A percentile compares a stretch with the other conserved stretches of the same genome.
These are phyloP conservation scores for Calameuta pallipes DNA, from an alignment of 2,888 invertebrate species.

Conservation along the genomic window DNA sequence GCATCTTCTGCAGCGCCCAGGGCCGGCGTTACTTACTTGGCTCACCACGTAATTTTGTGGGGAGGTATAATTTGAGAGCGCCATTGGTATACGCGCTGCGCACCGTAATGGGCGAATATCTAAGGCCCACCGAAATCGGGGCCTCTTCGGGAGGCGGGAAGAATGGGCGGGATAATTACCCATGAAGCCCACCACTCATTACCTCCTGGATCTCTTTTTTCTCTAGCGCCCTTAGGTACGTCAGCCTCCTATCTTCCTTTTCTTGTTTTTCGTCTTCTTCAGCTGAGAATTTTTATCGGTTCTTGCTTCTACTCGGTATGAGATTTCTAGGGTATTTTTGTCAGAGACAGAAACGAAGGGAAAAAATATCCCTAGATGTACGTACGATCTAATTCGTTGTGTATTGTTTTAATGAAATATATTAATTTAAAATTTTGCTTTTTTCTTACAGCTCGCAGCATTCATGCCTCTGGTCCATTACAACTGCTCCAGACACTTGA, in stretches of 20 bases:
- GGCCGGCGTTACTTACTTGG: slow-evolving; percentile 45
- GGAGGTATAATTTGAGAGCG: slow-evolving; percentile 60
- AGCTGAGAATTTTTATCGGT: not conserved
- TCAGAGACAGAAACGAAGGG: not conserved
- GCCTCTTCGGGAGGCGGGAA: slow-evolving; percentile 58
- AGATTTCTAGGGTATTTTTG: not conserved
- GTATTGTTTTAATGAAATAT: not conserved
- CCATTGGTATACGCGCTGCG: slow-evolving; percentile 25
- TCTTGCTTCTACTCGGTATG: not conserved
- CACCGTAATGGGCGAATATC: slow-evolving; percentile 55
- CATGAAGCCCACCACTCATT: slow-evolving; percentile 61
- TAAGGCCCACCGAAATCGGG: slow-evolving; percentile 48
- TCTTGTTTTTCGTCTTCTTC: slow-evolving; percentile 26
- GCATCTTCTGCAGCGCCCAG: slow-evolving; percentile 13
- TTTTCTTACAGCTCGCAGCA: slow-evolving; percentile 75
- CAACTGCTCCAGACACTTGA: slow-evolving; percentile 83
- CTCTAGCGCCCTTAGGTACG: slow-evolving; percentile 26
- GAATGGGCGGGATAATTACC: slow-evolving; percentile 65
- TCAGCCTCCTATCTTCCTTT: slow-evolving; percentile 36
- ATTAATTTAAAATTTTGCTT: slow-evolving; percentile 22
- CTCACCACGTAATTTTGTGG: slow-evolving; percentile 60
- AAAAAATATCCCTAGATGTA: not conserved
- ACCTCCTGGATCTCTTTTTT: slow-evolving; percentile 44
- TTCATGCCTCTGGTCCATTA: slow-evolving; percentile 81
- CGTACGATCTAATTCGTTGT: not conserved